Evolutionary conservation across 2,797 vertebrate genomes (phyloP), one percentile per base, ranked within the genome.

Genomic region (Iguana delicatissima): DNA sequence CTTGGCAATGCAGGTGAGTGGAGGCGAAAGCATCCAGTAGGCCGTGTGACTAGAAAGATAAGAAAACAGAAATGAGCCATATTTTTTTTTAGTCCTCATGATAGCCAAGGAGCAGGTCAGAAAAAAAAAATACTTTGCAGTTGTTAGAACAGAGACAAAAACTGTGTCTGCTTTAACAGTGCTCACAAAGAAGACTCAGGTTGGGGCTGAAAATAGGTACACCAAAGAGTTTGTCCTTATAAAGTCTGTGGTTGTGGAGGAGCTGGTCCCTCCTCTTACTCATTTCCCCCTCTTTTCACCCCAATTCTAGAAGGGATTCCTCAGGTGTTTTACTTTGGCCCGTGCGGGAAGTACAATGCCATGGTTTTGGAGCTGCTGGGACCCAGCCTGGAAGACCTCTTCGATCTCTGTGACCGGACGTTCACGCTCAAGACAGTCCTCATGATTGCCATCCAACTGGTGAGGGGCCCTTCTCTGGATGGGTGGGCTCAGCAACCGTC

Each of bases 371-470:
- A 99, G 97, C 98, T 99, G 94, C 98, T 99, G 0, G 99, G 99
- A 73, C 99, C 99, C 92, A 99, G 99, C 97, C 98, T 99, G 96
- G 99, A 99, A 96, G 99, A 99, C 96, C 98, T 99, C 91, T 99
- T 99, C 7, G 99, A 99, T 97, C 98, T 99, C 95, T 99, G 99
- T 6, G 99, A 99, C 96, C 98, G 99, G 93, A 99, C 98, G 85
- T 99, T 99, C 97, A 98, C 99, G 32, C 98, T 99, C 96, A 99
- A 99, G 97, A 99, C 99, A 0, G 99, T 99, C 97, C 98, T 99
- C 96, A 99, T 99, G 99, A 99, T 99, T 87, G 99, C 99, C 64
- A 99, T 99, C 97, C 99, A 99, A 97, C 97, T 99, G 98, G 99
- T 99, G 96, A 97, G 98, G 0, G 0, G 46, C 12, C 0, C 32